Percentiles rank a stretch among this genome's conserved stretches.
Conservation (phyloP, 2,888 invertebrate species). For the Poecilobothrus nobilitatus region DNA sequence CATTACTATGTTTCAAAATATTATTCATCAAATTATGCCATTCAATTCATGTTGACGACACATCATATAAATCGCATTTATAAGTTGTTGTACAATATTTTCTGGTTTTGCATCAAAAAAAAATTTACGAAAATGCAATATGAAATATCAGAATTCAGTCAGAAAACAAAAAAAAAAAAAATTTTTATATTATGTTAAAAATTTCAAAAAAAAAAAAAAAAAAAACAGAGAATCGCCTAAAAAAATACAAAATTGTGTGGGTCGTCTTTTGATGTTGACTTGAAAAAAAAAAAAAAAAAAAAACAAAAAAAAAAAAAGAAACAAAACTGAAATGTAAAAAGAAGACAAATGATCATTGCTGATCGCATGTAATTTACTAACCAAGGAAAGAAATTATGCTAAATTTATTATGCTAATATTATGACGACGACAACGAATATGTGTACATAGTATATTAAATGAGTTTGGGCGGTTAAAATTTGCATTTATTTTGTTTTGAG, state of each 20-base stretch:
- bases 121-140: too few species aligned
- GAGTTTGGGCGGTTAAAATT: background rate
- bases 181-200: too few species aligned
- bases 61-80: too few species aligned
- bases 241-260: background rate
- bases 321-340: background rate
- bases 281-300: background rate
- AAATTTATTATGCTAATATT: conserved; percentile 1
- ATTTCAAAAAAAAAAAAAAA: background rate
- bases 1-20: too few species aligned
- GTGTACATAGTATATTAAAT: background rate
- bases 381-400: background rate
- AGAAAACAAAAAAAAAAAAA: too few species aligned
- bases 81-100: too few species aligned
- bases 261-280: background rate
- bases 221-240: background rate
- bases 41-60: too few species aligned
- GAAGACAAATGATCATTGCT: background rate
- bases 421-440: background rate
- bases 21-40: too few species aligned
- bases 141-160: too few species aligned
- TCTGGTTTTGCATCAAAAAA: too few species aligned
- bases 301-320: background rate
- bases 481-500: background rate
- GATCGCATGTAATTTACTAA: background rate